A percentile compares a stretch with the other conserved stretches of the same genome.
Evolutionary conservation across 2,113 vertebrate genomes (phyloP).

Genomic region (Oophaga pumilio): DNA sequence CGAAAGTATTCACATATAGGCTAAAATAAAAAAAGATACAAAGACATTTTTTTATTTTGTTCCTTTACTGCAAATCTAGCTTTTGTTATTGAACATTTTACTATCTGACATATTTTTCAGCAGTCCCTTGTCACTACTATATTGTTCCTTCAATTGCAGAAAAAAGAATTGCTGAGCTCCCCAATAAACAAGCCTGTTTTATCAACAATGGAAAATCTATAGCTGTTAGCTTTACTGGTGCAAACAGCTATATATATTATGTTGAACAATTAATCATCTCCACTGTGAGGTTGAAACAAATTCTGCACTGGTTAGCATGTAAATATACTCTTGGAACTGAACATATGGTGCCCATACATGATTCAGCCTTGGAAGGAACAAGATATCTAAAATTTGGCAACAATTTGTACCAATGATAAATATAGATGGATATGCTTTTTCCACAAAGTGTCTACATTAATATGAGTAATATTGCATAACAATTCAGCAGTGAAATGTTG

Average conservation of each 20-base stretch:
- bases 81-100: conserved; percentile 57
- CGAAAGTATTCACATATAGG: conserved; percentile 34
- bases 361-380: not conserved
- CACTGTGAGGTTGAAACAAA: not conserved
- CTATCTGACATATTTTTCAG: conserved; percentile 57
- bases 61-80: conserved; percentile 44
- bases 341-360: not conserved
- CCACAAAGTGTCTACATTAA: not conserved
- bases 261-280: conserved; percentile 4
- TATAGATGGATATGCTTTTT: not conserved
- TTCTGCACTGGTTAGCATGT: not conserved
- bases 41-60: conserved; percentile 48
- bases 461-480: not conserved
- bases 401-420: not conserved
- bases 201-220: conserved; percentile 56
- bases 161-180: conserved; percentile 58
- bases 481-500: not conserved
- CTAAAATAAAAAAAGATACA: not conserved
- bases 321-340: not conserved
- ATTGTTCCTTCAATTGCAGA: conserved; percentile 55
- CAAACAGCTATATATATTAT: conserved; percentile 26
- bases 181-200: conserved; percentile 55
- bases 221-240: conserved; percentile 49
- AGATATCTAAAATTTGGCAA: not conserved
- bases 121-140: conserved; percentile 54